A percentile compares a stretch with the other conserved stretches of the same genome.
These are phyloP conservation scores for Noctua fimbriata DNA, from an alignment of 2,888 invertebrate genomes.

Conservation along the genomic window DNA sequence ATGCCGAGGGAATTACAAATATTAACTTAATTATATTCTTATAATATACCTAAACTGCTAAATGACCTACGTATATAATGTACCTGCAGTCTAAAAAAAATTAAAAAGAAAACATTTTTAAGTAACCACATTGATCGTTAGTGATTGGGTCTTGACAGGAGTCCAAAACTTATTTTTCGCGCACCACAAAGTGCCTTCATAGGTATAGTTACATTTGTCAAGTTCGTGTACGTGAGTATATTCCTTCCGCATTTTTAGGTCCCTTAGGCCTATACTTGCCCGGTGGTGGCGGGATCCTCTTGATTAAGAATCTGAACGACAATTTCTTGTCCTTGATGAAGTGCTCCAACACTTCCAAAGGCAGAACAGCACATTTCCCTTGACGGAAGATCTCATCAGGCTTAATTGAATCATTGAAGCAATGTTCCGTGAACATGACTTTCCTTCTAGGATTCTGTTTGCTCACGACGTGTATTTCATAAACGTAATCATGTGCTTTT, in stretches of 20 bases:
- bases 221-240: conserved; percentile 1
- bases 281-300: conserved; percentile 71
- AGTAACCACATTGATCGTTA: conserved; percentile 59
- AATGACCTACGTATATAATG: no score
- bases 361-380: conserved; percentile 82
- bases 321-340: conserved; percentile 80
- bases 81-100: no score
- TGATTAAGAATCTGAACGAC: conserved; percentile 80
- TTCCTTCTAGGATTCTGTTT: conserved; percentile 79
- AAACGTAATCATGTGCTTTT: conserved; percentile 80
- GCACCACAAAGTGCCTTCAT: conserved; percentile 37
- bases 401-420: conserved; percentile 82
- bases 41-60: no score
- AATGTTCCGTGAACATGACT: conserved; percentile 81
- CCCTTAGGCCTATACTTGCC: conserved; percentile 68
- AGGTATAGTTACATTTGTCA: conserved; percentile 16
- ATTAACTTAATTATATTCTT: no score
- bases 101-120: no score
- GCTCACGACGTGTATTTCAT: conserved; percentile 83
- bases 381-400: conserved; percentile 81
- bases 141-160: conserved; percentile 45
- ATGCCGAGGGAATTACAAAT: no score
- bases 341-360: conserved; percentile 76
- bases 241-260: no score
- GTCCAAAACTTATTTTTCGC: no score